A percentile compares a stretch with the other conserved stretches of the same genome.
These are phyloP conservation scores for Odontamblyopus rebecca DNA, from an alignment of 2,797 vertebrate genomes.

Conservation along the genomic window DNA sequence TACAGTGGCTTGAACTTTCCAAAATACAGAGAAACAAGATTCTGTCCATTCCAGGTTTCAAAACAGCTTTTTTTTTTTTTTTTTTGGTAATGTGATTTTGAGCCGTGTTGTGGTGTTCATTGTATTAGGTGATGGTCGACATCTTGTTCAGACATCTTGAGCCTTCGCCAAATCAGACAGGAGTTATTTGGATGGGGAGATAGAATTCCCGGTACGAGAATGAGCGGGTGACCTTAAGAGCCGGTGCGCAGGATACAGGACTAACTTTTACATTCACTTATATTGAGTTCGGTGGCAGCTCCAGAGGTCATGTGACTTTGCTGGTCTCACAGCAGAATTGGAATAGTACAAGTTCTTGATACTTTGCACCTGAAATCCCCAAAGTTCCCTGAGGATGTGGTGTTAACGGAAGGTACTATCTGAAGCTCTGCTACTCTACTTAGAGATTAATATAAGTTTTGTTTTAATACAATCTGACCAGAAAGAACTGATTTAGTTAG, in stretches of 20 bases:
- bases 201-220: constrained; percentile 24
- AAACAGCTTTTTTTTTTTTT: constrained; percentile 11
- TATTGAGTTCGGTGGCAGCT: not conserved
- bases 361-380: too few relatives aligned
- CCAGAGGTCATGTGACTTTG: not conserved
- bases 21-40: constrained; percentile 8
- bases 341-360: not conserved
- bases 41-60: constrained; percentile 3
- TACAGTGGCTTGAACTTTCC: constrained; percentile 10
- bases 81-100: constrained; percentile 22
- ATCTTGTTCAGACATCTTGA: constrained; percentile 42
- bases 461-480: too few relatives aligned
- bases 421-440: too few relatives aligned
- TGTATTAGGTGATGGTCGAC: constrained; percentile 33
- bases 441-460: too few relatives aligned
- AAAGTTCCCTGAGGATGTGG: too few relatives aligned
- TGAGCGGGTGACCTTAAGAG: constrained; percentile 12
- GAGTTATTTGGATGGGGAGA: constrained; percentile 44
- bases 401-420: too few relatives aligned
- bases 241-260: not conserved
- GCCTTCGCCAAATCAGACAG: constrained; percentile 26
- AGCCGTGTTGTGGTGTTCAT: constrained; percentile 15
- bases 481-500: too few relatives aligned
- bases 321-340: not conserved
- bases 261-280: not conserved